Evolutionary conservation across 1,140 invertebrate species (phyloP).

Genomic region (Eupeodes corollae): DNA sequence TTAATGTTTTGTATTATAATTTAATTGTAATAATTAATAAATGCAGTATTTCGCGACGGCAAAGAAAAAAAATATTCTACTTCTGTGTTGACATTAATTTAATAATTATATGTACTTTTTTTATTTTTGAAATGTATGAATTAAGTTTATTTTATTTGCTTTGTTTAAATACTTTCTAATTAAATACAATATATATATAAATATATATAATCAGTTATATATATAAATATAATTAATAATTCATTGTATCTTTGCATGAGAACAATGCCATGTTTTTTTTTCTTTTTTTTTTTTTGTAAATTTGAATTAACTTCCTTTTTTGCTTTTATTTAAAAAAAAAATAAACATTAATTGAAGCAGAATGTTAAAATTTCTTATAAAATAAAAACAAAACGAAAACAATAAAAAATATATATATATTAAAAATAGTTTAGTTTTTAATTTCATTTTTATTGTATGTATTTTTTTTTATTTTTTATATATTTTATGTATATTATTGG

Average conservation of each 20-base stretch:
- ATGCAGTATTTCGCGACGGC: neutral
- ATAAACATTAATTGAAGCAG: neutral
- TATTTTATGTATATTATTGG: neutral
- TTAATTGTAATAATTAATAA: neutral
- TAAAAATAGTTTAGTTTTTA: neutral
- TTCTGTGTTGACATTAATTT: too few species aligned
- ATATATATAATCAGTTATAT: neutral
- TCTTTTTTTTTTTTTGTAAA: neutral
- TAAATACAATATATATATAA: neutral
- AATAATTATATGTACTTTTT: neutral
- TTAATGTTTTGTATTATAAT: neutral
- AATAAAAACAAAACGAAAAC: neutral
- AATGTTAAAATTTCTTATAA: neutral
- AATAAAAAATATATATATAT: neutral
- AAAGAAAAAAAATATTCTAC: neutral
- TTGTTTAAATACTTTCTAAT: neutral
- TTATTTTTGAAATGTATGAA: neutral
- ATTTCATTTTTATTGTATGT: neutral
- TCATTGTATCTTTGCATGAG: conserved; percentile 1
- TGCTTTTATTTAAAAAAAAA: neutral
- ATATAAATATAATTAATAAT: neutral
- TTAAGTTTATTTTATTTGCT: neutral
- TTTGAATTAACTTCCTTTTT: neutral
- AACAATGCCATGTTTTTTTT: neutral
- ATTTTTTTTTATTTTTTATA: neutral